Evolutionary conservation across 2,888 invertebrate genomes (phyloP).

Genomic region (Hydraecia micacea): DNA sequence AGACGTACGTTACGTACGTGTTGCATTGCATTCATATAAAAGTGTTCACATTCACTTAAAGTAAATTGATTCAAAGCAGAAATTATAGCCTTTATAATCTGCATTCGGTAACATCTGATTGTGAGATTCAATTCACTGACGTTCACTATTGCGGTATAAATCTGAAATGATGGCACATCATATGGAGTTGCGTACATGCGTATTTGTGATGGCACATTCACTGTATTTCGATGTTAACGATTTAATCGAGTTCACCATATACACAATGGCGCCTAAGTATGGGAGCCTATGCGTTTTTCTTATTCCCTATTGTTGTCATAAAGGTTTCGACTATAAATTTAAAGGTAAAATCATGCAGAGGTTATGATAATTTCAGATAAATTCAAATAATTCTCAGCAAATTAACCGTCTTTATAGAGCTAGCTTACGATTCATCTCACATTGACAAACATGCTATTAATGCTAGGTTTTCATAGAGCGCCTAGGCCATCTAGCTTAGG

Average conservation of each 20-base stretch:
- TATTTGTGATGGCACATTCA: constrained; percentile 18
- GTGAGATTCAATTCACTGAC: constrained; percentile 16
- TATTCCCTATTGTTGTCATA: background rate
- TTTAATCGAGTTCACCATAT: background rate
- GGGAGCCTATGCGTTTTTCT: too few species aligned
- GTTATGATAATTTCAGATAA: background rate
- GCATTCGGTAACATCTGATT: constrained; percentile 32
- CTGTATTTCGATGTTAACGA: background rate
- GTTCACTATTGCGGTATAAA: constrained; percentile 31
- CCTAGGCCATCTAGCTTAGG: too few species aligned
- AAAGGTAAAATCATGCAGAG: background rate
- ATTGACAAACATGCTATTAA: background rate
- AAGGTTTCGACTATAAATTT: background rate
- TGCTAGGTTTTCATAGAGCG: background rate
- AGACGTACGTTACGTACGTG: background rate
- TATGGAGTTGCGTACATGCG: background rate
- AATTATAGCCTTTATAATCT: background rate
- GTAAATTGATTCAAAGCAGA: background rate
- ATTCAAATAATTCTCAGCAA: background rate
- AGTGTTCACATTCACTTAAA: constrained; percentile 23
- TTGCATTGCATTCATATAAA: background rate
- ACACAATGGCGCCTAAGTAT: background rate
- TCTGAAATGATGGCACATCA: background rate
- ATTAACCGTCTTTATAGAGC: background rate
- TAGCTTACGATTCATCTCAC: background rate